These are phyloP conservation scores for Charina bottae DNA, from an alignment of 2,113 vertebrate species.

Conservation along the genomic window DNA sequence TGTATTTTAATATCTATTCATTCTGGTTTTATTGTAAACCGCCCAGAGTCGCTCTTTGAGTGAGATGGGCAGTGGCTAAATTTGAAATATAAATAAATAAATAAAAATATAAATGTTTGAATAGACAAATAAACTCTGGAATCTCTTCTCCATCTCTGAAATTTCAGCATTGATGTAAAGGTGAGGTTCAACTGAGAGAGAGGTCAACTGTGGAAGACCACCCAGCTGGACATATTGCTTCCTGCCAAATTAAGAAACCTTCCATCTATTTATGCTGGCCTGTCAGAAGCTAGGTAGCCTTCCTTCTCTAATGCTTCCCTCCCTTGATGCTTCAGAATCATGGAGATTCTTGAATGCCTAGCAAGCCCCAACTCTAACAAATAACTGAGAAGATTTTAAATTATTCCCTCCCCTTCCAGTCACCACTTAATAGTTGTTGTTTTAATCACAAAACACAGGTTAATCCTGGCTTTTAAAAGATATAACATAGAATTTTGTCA, in stretches of 20 bases:
- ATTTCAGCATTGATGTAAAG: background rate
- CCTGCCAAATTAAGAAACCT: background rate
- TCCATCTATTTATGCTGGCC: background rate
- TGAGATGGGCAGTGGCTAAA: too few species aligned
- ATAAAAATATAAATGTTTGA: too few species aligned
- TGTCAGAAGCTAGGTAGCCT: background rate
- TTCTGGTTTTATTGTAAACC: too few species aligned
- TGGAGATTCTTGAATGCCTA: background rate
- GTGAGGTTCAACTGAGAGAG: background rate
- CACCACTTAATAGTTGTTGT: constrained; percentile 65
- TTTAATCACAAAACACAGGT: constrained; percentile 78
- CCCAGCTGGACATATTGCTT: background rate
- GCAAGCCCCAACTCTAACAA: background rate
- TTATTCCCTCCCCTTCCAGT: constrained; percentile 10
- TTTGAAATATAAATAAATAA: too few species aligned
- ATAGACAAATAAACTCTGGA: too few species aligned
- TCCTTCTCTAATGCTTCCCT: background rate
- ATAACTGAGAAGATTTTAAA: constrained; percentile 47
- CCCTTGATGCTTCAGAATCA: background rate
- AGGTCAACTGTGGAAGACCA: background rate
- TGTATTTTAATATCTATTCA: too few species aligned
- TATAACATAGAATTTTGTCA: constrained; percentile 71
- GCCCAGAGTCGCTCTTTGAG: too few species aligned
- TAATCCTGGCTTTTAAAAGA: constrained; percentile 84
- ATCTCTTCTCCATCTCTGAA: too few species aligned